Conservation (phyloP, 2,797 vertebrate species). For the Clarias laeviceps region DNA sequence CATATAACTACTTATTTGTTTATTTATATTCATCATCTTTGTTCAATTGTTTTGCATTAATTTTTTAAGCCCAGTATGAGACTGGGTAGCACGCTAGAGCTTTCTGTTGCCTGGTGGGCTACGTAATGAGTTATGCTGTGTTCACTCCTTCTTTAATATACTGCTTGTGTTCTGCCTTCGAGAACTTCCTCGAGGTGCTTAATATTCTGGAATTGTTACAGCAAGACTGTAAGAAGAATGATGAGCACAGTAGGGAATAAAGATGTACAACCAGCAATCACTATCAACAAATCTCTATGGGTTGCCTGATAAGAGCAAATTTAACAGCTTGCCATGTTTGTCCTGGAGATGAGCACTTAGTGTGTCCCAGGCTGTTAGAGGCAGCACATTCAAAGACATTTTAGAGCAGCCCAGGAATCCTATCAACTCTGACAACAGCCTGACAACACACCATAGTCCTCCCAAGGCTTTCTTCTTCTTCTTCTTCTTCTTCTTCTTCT, state of each 20-base stretch:
- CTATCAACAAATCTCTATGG: background rate
- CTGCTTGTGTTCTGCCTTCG: background rate
- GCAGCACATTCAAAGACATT: background rate
- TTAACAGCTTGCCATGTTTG: slow-evolving; percentile 17
- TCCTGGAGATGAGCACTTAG: background rate
- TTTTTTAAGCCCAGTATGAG: background rate
- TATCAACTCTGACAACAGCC: background rate
- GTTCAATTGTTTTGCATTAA: background rate
- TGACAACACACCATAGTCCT: background rate
- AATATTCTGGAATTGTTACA: slow-evolving; percentile 8
- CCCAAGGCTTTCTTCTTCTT: background rate
- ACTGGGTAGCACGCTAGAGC: no score
- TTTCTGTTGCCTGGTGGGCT: background rate
- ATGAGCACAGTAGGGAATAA: background rate
- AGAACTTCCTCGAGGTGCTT: background rate
- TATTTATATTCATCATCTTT: background rate
- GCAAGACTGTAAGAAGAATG: background rate
- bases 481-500: no score
- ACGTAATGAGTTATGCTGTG: background rate
- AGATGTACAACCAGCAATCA: background rate
- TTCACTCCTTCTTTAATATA: background rate
- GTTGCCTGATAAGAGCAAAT: background rate
- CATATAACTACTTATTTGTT: background rate
- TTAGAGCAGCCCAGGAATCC: background rate
- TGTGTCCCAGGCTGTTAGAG: background rate